Conservation (phyloP, 2,888 invertebrate genomes). For the Latrodectus elegans region DNA sequence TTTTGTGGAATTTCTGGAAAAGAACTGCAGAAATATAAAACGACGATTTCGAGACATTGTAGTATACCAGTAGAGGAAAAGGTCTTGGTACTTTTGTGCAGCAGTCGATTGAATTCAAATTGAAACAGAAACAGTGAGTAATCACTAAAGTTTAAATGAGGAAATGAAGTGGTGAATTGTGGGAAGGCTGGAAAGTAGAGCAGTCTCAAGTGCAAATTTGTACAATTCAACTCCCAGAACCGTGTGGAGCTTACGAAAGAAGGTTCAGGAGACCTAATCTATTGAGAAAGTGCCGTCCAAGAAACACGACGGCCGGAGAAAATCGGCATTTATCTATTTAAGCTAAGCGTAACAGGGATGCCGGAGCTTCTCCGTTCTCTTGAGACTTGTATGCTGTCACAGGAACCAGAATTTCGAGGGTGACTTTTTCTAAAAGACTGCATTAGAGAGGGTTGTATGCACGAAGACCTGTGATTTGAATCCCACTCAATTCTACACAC, state of each 20-base stretch:
- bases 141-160: constrained; percentile 33
- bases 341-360: not conserved
- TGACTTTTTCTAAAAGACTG: not conserved
- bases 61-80: too few relatives aligned
- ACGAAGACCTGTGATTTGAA: not conserved
- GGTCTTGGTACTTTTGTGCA: not conserved
- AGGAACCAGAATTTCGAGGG: not conserved
- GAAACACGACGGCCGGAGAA: not conserved
- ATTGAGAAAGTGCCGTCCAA: not conserved
- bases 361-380: not conserved
- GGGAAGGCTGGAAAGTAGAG: constrained; percentile 1
- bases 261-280: not conserved
- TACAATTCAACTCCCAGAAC: not conserved
- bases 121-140: constrained; percentile 17
- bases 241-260: not conserved
- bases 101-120: not conserved
- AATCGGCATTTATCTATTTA: not conserved
- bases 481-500: not conserved
- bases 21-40: too few relatives aligned
- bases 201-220: not conserved
- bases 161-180: constrained; percentile 41
- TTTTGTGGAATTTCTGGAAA: too few relatives aligned
- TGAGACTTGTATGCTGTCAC: not conserved
- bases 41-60: too few relatives aligned
- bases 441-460: not conserved